Percentiles rank a stretch among this genome's conserved stretches.
phyloP scores from a whole-genome alignment of 2,888 invertebrate species.

The Eumerus sabulonum region DNA sequence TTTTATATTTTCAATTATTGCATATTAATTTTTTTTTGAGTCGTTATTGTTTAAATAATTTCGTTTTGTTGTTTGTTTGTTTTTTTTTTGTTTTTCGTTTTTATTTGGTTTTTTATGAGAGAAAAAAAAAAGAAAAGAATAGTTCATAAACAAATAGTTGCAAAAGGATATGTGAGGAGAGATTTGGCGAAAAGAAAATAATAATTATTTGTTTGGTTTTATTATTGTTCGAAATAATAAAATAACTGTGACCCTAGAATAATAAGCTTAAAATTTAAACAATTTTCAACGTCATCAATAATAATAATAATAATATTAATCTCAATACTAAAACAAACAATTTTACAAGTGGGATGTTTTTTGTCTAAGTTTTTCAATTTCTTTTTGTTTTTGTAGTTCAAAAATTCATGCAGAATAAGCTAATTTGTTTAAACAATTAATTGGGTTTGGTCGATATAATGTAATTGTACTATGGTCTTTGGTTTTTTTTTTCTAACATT shows the following conservation, averaged over 20 bases:
- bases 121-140: slow-evolving; percentile 75
- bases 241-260: slow-evolving; percentile 48
- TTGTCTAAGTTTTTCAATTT: slow-evolving; percentile 44
- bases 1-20: slow-evolving; percentile 27
- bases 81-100: slow-evolving; percentile 36
- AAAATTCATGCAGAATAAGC: slow-evolving; percentile 65
- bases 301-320: slow-evolving; percentile 28
- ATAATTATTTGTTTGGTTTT: too few species aligned
- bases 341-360: slow-evolving; percentile 59
- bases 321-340: slow-evolving; percentile 54
- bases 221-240: too few species aligned
- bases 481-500: slow-evolving; percentile 30
- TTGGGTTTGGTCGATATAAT: slow-evolving; percentile 44
- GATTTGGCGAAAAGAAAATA: too few species aligned
- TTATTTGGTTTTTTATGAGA: slow-evolving; percentile 69
- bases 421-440: slow-evolving; percentile 59
- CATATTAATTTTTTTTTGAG: slow-evolving; percentile 28
- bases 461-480: slow-evolving; percentile 5
- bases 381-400: slow-evolving; percentile 23
- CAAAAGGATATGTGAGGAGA: slow-evolving; percentile 12
- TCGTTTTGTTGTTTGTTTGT: slow-evolving; percentile 62
- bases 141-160: slow-evolving; percentile 17
- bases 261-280: slow-evolving; percentile 64
- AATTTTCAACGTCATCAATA: slow-evolving; percentile 47
- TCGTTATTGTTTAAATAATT: slow-evolving; percentile 47